phyloP scores from a whole-genome alignment of 2,888 invertebrate genomes.

The Tetragnatha montana region DNA sequence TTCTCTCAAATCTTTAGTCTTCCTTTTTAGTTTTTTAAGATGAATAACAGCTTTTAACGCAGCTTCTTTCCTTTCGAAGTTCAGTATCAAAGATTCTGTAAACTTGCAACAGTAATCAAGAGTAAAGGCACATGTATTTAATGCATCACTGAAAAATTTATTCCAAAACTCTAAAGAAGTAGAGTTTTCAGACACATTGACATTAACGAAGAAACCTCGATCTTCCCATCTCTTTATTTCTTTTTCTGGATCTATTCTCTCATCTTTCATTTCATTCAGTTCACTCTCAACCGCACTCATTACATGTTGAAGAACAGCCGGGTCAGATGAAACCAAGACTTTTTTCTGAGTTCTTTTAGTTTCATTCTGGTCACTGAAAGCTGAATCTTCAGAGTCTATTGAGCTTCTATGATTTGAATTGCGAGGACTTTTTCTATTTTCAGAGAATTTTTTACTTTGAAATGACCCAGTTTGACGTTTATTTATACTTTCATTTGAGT shows the following conservation, averaged over 20 bases:
- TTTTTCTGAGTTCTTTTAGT: no score
- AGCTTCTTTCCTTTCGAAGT: slow-evolving; percentile 21
- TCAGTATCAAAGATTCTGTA: slow-evolving; percentile 44
- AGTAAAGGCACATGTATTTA: slow-evolving; percentile 22
- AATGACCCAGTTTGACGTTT: no score
- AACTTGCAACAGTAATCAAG: slow-evolving; percentile 47
- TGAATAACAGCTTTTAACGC: slow-evolving; percentile 6
- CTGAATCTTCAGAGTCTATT: no score
- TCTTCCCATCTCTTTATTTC: slow-evolving; percentile 19
- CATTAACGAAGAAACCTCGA: slow-evolving; percentile 47
- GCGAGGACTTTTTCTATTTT: no score
- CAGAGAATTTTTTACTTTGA: no score
- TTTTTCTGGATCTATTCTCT: neutral
- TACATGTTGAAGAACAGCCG: neutral
- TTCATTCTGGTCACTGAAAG: no score
- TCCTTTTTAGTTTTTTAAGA: slow-evolving; percentile 19
- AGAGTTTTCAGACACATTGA: slow-evolving; percentile 56
- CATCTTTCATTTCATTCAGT: neutral
- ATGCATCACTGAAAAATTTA: slow-evolving; percentile 1
- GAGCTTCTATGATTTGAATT: no score
- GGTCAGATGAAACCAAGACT: neutral
- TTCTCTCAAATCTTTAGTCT: neutral
- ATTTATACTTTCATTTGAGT: no score
- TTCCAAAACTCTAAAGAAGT: slow-evolving; percentile 36
- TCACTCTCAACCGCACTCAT: neutral